Evolutionary conservation across 2,113 vertebrate species (phyloP).

Genomic region (Morone chrysops): DNA sequence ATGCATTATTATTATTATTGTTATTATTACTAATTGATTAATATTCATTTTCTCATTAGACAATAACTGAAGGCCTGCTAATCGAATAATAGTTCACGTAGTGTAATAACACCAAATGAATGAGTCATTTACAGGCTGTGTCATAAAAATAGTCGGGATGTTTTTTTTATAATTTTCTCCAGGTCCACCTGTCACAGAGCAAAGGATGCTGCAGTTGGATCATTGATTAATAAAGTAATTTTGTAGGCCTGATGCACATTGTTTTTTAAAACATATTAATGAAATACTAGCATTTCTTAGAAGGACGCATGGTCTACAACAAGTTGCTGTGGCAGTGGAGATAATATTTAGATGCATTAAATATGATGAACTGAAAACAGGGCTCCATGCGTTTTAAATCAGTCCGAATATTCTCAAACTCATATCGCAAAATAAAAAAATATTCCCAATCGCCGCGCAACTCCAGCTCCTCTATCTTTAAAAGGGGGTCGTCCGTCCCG

Average conservation of each 20-base stretch:
- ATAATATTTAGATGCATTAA: neutral
- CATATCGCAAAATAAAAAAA: conserved; percentile 5
- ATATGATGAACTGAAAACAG: neutral
- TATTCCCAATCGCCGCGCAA: conserved; percentile 10
- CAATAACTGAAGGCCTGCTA: neutral
- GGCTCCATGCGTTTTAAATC: neutral
- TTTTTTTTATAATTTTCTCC: neutral
- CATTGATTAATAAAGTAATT: neutral
- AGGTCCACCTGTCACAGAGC: neutral
- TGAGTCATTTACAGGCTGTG: neutral
- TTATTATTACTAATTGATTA: neutral
- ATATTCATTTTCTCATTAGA: neutral
- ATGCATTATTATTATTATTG: neutral
- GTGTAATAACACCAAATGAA: neutral
- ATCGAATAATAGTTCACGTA: neutral
- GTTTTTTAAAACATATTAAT: neutral
- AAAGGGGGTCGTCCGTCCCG: neutral
- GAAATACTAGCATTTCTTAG: neutral
- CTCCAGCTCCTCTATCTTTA: neutral
- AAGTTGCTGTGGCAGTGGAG: neutral
- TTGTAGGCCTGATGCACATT: neutral
- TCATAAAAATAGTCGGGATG: neutral
- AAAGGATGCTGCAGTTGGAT: neutral
- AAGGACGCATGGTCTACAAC: neutral
- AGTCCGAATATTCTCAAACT: conserved; percentile 4